Conservation (phyloP, 2,888 invertebrate genomes). For the Pecten maximus region DNA sequence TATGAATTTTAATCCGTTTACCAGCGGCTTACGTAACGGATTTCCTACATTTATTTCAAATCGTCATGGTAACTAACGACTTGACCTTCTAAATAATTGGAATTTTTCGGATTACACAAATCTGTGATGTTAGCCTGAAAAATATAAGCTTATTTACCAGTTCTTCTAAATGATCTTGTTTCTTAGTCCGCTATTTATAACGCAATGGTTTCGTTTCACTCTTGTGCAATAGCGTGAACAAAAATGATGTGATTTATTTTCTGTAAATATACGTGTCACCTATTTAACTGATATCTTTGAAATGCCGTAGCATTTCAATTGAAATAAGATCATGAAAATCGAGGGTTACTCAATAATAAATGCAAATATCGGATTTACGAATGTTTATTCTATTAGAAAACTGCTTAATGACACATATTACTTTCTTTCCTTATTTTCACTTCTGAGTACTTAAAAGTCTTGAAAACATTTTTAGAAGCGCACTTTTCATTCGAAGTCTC, state of each 20-base stretch:
- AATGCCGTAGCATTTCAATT: background rate
- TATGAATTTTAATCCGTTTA: constrained; percentile 31
- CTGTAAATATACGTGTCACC: background rate
- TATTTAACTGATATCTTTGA: background rate
- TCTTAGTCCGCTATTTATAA: background rate
- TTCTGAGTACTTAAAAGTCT: background rate
- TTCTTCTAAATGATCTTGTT: background rate
- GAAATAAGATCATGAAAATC: background rate
- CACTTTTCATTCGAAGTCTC: too few relatives aligned
- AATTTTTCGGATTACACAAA: constrained; percentile 15
- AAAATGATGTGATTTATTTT: too few relatives aligned
- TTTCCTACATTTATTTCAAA: constrained; percentile 29
- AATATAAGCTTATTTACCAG: background rate
- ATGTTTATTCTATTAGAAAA: background rate
- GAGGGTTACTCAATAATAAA: background rate
- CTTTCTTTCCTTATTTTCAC: background rate
- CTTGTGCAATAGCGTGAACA: too few relatives aligned
- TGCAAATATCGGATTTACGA: background rate
- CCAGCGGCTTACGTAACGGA: constrained; percentile 27
- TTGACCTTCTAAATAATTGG: constrained; percentile 30
- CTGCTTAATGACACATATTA: background rate
- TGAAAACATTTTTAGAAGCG: background rate
- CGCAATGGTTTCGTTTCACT: background rate
- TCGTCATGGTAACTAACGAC: constrained; percentile 7
- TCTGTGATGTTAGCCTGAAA: constrained; percentile 23